Base-by-base conservation (phyloP, 2,888 invertebrate species). In the Microchrysa polita region DNA sequence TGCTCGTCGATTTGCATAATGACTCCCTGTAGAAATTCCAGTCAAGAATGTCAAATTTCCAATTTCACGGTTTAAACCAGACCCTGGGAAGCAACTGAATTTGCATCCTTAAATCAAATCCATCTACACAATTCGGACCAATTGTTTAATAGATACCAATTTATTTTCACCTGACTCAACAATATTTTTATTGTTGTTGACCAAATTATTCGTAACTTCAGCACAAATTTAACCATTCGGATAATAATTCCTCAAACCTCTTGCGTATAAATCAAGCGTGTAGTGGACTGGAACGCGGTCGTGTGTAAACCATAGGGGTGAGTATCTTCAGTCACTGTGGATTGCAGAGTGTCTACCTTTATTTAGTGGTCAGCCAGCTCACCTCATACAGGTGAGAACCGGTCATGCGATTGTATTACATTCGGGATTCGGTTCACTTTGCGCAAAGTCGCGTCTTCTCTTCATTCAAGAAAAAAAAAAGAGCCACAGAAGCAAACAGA, bases 321-420 rank as follows among this genome's bases (percentile, higher is more conserved):
- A n/a, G 27, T 12, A 48, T 65, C 65, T 34, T 61, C 48, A n/a
- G n/a, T n/a, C n/a, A 42, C 10, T 44, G 27, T 34, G n/a, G n/a
- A n/a, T n/a, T n/a, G n/a, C n/a, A n/a, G n/a, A 34, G 27, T 34
- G 65, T 44, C 42, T 65, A 48, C 61, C 44, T 44, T 22, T 65
- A n/a, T 48, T 22, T 34, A 7, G 4, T 34, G 42, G 4, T 18
- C 65, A n/a, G n/a, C n/a, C n/a, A n/a, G n/a, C n/a, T n/a, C n/a
- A n/a, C n/a, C n/a, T n/a, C n/a, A n/a, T n/a, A n/a, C n/a, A 65
- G 65, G 65, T 65, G 65, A 65, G 65, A 65, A 48, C 65, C 48
- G 65, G 65, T 65, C 65, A 48, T 65, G 48, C 65, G 48, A 65
- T 65, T 65, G 65, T 65, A 22, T 48, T 65, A 20, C 48, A 48